Evolutionary conservation across 2,797 vertebrate species (phyloP), one percentile per base, ranked within the genome.

Genomic region (Hafferia zeledoni): DNA sequence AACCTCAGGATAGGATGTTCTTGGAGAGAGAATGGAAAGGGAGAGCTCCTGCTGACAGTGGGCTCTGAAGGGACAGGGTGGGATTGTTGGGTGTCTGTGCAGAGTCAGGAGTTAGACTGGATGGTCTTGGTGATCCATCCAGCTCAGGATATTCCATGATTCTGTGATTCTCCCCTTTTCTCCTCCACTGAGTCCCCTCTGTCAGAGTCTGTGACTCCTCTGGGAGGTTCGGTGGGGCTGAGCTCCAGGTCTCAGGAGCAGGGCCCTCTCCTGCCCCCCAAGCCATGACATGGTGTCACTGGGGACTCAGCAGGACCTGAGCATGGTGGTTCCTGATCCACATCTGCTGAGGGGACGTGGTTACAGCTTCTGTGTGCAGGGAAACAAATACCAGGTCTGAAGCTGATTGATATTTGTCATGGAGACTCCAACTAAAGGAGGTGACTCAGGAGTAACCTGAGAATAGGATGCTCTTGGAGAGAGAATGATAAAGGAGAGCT

Each of bases 121-220:
- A 53, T 37, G 33, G 17, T 59, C 56, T 15, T 25, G 16, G 10
- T 16, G 13, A 17, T 14, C 55, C 55, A 24, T 57, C 55, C 55
- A 57, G 6, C 9, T 35, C n/a, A 35, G n/a, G 22, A 24, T 10
- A 35, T 24, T 55, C 53, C 53, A n/a, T 12, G 12, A 22, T 55
- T 35, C 23, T 35, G 33, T 35, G 33, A 25, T 57, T 57, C 56
- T 57, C 33, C 11, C 33, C 18, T 4, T 30, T 52, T 10, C 52
- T 24, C 37, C 31, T 46, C 25, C 23, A 11, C 44, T 57, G 33
- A 24, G 7, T 22, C 9, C 19, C 1, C 0, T 12, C 24, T 28
- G 16, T 47, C 3, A 3, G 52, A 28, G 33, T 5, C 22, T 4
- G 24, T 41, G 52, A 6, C 17, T 68, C 17, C 30, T 28, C 61